Conservation (phyloP, 2,797 vertebrate genomes). For the Alauda arvensis region DNA sequence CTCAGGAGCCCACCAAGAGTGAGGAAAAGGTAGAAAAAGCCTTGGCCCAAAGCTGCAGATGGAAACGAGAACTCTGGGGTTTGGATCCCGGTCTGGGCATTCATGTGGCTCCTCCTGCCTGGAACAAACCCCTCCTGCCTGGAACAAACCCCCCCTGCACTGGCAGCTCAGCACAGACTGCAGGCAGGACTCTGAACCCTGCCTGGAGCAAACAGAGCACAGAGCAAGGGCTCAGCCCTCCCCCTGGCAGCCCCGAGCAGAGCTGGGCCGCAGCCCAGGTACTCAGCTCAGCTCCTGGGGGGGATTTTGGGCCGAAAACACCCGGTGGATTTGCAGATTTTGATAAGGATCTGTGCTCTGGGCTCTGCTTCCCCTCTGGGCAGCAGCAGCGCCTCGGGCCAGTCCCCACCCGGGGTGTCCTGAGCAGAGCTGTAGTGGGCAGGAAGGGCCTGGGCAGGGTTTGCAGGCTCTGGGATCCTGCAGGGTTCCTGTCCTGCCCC, state of each 20-base stretch:
- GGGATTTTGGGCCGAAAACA: not conserved
- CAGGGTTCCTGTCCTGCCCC: accelerated
- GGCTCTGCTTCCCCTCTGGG: not conserved
- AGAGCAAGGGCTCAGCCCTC: not conserved
- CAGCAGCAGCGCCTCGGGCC: not conserved
- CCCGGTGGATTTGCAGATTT: not conserved
- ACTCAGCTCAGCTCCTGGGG: slow-evolving; percentile 2
- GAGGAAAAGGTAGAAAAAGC: not conserved
- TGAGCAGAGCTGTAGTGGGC: not conserved
- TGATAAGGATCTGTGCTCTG: not conserved
- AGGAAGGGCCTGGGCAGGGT: not conserved
- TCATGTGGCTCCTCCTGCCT: not conserved
- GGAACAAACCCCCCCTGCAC: not conserved
- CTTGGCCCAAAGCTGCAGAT: not conserved
- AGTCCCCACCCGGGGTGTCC: not conserved
- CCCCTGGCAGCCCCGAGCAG: slow-evolving; percentile 15
- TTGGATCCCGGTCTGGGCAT: not conserved
- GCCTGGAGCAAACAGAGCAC: not conserved
- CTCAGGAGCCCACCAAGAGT: not conserved
- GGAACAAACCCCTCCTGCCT: not conserved
- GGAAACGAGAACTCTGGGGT: not conserved
- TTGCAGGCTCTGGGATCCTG: not conserved
- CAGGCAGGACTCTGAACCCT: not conserved
- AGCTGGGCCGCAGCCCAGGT: not conserved
- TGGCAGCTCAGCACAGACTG: not conserved